Evolutionary conservation across 2,888 invertebrate species (phyloP).

Genomic region (Panopea generosa): DNA sequence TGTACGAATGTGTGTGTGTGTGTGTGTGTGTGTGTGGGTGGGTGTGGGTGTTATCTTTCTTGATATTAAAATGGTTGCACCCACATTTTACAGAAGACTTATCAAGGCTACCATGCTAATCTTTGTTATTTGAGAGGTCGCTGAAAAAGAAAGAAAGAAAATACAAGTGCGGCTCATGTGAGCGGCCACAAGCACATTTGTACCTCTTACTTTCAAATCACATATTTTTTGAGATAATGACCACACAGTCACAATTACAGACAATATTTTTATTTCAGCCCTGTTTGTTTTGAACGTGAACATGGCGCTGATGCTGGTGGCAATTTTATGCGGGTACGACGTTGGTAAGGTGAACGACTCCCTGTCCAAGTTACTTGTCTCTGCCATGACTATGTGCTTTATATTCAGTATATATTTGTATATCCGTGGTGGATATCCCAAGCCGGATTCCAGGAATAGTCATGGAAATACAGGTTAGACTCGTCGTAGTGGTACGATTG

Average conservation of each 20-base stretch:
- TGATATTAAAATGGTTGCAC: too few relatives aligned
- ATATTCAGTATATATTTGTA: slow-evolving; percentile 45
- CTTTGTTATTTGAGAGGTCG: too few relatives aligned
- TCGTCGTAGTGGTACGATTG: too few relatives aligned
- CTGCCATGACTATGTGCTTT: slow-evolving; percentile 39
- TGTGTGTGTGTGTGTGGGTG: too few relatives aligned
- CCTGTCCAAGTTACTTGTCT: slow-evolving; percentile 32
- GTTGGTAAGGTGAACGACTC: slow-evolving; percentile 3
- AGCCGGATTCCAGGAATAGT: slow-evolving; percentile 27
- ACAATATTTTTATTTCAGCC: slow-evolving; percentile 33
- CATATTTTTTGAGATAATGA: too few relatives aligned
- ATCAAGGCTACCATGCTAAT: too few relatives aligned
- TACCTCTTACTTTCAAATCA: neutral
- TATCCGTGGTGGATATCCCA: slow-evolving; percentile 17
- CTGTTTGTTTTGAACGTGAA: slow-evolving; percentile 49
- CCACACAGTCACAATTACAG: neutral
- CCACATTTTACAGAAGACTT: too few relatives aligned
- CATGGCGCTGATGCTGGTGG: slow-evolving; percentile 15
- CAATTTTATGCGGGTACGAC: slow-evolving; percentile 19
- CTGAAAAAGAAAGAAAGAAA: too few relatives aligned
- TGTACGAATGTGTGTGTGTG: too few relatives aligned
- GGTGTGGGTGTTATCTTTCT: too few relatives aligned
- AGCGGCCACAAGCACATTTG: neutral
- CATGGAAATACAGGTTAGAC: slow-evolving; percentile 41
- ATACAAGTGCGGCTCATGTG: too few relatives aligned